phyloP scores from a whole-genome alignment of 2,113 vertebrate species.

The Stigmatopora nigra region DNA sequence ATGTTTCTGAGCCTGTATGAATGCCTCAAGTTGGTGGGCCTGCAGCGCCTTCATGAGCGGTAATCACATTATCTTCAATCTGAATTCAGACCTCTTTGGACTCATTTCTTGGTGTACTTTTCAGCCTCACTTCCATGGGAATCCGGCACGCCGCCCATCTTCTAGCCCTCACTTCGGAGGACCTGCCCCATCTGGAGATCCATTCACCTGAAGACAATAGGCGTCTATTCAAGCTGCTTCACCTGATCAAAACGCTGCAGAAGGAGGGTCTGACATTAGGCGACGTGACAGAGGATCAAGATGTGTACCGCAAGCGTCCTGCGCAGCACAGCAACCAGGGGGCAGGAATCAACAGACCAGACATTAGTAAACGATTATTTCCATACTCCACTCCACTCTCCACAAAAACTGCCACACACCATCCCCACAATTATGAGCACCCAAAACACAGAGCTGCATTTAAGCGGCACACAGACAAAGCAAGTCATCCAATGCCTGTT shows the following conservation, averaged over 20 bases:
- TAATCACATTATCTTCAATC: conserved; percentile 38
- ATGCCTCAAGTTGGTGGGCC: conserved; percentile 79
- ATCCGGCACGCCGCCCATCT: conserved; percentile 74
- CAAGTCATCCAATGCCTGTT: conserved; percentile 34
- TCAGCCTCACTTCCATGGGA: conserved; percentile 71
- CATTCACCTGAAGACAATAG: conserved; percentile 75
- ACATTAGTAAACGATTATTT: not conserved
- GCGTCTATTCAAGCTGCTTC: conserved; percentile 79
- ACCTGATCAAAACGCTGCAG: conserved; percentile 75
- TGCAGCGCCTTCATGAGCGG: conserved; percentile 78
- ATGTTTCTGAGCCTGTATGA: conserved; percentile 80
- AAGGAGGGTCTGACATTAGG: conserved; percentile 37
- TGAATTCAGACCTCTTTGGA: not conserved
- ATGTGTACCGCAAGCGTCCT: not conserved
- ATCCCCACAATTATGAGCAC: not conserved
- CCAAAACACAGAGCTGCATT: conserved; percentile 9
- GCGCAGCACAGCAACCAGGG: conserved; percentile 2
- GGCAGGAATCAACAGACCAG: conserved; percentile 6
- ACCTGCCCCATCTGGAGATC: conserved; percentile 78
- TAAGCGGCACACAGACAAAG: conserved; percentile 1
- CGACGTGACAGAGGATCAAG: not conserved
- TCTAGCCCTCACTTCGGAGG: conserved; percentile 72
- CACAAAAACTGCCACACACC: not conserved
- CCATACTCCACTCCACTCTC: conserved; percentile 1
- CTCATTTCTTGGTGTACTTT: conserved; percentile 3